These are phyloP conservation scores for Anguilla megastoma DNA, from an alignment of 2,797 vertebrate genomes.

Conservation along the genomic window DNA sequence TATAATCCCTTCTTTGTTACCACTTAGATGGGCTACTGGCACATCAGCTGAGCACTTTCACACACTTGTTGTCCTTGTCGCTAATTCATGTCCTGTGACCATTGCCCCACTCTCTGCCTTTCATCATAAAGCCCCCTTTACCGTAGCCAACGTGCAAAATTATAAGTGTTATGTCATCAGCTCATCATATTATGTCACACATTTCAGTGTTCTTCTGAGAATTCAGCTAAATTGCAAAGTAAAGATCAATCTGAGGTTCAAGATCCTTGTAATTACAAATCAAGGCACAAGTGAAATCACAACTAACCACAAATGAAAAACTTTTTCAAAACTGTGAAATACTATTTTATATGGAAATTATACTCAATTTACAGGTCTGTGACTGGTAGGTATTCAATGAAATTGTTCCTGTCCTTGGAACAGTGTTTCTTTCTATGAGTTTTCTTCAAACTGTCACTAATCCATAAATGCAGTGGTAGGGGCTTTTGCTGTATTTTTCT, in stretches of 20 bases:
- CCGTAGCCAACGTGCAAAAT: background rate
- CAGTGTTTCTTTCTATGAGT: background rate
- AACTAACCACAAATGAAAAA: background rate
- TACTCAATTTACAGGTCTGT: background rate
- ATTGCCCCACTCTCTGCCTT: background rate
- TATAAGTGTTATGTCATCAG: conserved; percentile 6
- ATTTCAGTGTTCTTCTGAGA: background rate
- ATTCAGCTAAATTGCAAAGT: background rate
- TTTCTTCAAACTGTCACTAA: background rate
- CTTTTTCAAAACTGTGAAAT: background rate
- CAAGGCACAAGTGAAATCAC: background rate
- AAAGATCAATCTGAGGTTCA: background rate
- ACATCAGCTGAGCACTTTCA: background rate
- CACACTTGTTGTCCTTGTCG: background rate
- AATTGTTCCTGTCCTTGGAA: background rate
- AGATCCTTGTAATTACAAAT: background rate
- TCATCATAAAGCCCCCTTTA: background rate
- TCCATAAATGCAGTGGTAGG: conserved; percentile 23
- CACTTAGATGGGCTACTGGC: conserved; percentile 1
- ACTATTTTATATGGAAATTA: background rate
- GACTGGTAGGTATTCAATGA: background rate
- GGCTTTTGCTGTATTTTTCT: conserved; percentile 17
- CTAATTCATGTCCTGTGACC: conserved; percentile 4
- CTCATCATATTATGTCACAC: background rate
- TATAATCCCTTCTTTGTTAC: background rate